Conservation (phyloP, 2,113 vertebrate species). For the Varanus salvator region DNA sequence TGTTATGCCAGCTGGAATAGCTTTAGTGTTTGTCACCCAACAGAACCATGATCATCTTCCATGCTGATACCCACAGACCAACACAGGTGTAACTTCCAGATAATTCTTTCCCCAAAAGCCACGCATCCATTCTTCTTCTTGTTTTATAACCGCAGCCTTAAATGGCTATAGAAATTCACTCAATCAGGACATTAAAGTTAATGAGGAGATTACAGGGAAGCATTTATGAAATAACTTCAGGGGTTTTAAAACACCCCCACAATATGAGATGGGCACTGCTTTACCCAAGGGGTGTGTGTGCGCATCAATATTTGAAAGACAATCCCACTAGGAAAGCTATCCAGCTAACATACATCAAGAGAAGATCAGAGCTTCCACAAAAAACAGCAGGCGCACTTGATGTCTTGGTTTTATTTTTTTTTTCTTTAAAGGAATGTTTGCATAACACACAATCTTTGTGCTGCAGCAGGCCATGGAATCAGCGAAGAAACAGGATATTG, state of each 20-base stretch:
- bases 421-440: background rate
- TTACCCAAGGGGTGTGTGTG: constrained; percentile 39
- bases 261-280: constrained; percentile 51
- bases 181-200: constrained; percentile 70
- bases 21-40: background rate
- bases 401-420: background rate
- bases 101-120: background rate
- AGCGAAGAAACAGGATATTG: background rate
- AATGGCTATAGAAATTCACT: constrained; percentile 62
- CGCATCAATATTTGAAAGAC: constrained; percentile 40
- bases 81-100: background rate
- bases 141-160: constrained; percentile 56
- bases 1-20: constrained; percentile 7
- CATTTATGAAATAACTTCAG: constrained; percentile 68
- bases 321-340: constrained; percentile 56
- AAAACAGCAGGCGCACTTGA: constrained; percentile 43
- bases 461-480: background rate
- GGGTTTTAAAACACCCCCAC: constrained; percentile 53
- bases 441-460: background rate
- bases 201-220: constrained; percentile 52
- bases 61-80: background rate
- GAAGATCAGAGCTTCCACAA: constrained; percentile 55
- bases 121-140: constrained; percentile 40
- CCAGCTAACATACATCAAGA: constrained; percentile 41
- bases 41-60: background rate